Conservation (phyloP, 2,113 vertebrate genomes). For the Eolophus roseicapilla region DNA sequence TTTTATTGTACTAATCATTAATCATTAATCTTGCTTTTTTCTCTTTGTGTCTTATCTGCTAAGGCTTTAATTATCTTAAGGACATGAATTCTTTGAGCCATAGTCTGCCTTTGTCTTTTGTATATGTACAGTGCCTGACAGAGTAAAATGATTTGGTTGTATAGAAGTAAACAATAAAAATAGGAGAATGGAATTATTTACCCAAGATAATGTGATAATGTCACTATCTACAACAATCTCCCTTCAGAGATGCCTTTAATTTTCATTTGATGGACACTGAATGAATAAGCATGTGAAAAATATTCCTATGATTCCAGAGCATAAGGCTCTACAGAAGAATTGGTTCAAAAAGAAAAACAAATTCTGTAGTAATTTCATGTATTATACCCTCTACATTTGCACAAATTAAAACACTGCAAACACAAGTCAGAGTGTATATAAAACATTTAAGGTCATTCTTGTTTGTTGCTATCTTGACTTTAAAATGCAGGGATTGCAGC, state of each 20-base stretch:
- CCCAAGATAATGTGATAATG: not conserved
- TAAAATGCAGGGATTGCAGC: not conserved
- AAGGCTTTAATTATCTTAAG: not conserved
- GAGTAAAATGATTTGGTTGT: not conserved
- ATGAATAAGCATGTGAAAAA: not conserved
- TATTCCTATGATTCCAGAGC: not conserved
- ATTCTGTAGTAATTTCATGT: not conserved
- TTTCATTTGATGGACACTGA: not conserved
- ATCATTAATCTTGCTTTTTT: not conserved
- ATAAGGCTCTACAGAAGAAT: not conserved
- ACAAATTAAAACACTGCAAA: not conserved
- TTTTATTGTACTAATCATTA: constrained; percentile 32
- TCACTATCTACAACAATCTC: not conserved
- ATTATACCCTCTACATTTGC: not conserved
- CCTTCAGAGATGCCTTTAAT: not conserved
- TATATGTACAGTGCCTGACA: not conserved
- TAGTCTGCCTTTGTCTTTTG: not conserved
- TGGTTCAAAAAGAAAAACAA: not conserved
- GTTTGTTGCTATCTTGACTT: not conserved
- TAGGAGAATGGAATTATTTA: not conserved
- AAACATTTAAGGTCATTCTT: not conserved
- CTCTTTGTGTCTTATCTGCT: not conserved
- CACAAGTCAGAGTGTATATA: not conserved
- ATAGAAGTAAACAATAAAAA: not conserved
- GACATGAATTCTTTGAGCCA: not conserved